Evolutionary conservation across 2,888 invertebrate genomes (phyloP), one percentile per base, ranked within the genome.

Genomic region (Apotomis betuletana): DNA sequence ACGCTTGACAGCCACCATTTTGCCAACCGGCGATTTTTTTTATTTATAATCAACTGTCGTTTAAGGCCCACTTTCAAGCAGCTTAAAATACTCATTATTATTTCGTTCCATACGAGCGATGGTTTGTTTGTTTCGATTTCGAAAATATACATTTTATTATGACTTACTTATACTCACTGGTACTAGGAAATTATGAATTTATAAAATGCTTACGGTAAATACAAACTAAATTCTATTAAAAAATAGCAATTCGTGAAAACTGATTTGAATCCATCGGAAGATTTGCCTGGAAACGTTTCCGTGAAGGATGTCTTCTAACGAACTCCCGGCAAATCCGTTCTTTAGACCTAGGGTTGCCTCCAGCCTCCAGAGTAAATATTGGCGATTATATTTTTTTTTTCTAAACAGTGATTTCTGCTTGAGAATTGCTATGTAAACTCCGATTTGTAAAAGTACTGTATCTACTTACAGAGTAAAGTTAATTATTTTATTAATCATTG

Each of bases 221-320:
- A 49, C 49, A 8, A 0, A 49, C 12, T 49, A 3, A 49, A 49
- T 49, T 49, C 3, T 49, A 46, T 10, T 9, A 46, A 46, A 46
- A 9, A 46, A 3, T 38, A 58, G 57, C 36, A 6, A n/a, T 38
- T 36, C 38, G 9, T 36, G 51, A 52, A n/a, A 61, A 61, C 12
- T 36, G n/a, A 38, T 58, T 44, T 36, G 44, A 44, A 46, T 46
- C 12, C 13, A 62, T 55, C 49, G 61, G 46, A 69, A 62, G 55
- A 57, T 69, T 69, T 62, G 13, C 61, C 69, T 69, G 13, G 38
- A 9, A 67, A 69, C 61, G 55, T 60, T 61, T 38, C 49, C 69
- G 44, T 62, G 49, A 62, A 69, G 69, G 62, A 62, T 38, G 61
- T 62, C 69, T 55, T 49, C 49, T 62, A 69, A 69, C 55, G 49